phyloP scores from a whole-genome alignment of 2,888 invertebrate genomes.

The Drosophila mercatorum region DNA sequence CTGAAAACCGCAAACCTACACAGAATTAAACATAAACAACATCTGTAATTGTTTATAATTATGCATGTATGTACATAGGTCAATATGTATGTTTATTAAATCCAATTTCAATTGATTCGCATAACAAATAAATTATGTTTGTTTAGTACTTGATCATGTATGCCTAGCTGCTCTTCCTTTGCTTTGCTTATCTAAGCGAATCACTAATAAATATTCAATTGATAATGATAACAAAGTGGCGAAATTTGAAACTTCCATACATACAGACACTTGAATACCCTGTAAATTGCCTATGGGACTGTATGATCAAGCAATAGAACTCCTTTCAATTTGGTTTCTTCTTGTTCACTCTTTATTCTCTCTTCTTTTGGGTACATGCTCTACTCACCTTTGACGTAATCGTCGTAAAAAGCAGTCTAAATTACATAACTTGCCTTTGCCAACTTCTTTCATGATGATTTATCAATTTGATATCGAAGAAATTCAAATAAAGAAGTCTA shows the following conservation, averaged over 20 bases:
- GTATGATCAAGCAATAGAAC: not conserved
- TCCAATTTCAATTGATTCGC: not conserved
- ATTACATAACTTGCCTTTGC: not conserved
- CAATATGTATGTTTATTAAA: not conserved
- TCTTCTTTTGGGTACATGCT: not conserved
- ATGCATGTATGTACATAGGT: not conserved
- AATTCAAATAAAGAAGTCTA: not conserved
- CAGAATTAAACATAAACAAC: not conserved
- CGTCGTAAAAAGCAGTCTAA: not conserved
- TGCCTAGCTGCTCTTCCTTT: not conserved
- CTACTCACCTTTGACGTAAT: not conserved
- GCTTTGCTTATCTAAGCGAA: not conserved
- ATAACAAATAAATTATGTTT: conserved; percentile 2
- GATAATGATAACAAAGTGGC: not conserved
- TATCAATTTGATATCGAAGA: not conserved
- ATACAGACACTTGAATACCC: not conserved
- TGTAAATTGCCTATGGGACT: not conserved
- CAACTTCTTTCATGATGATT: not conserved
- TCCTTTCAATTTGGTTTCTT: not conserved
- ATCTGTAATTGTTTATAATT: not conserved
- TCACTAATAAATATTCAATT: conserved; percentile 3
- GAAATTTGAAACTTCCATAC: too few species aligned
- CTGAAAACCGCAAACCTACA: not conserved
- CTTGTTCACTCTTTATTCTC: not conserved
- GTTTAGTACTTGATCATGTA: not conserved